Base-by-base conservation (phyloP, 2,888 invertebrate species). In the Rhorus exstirpatorius region DNA sequence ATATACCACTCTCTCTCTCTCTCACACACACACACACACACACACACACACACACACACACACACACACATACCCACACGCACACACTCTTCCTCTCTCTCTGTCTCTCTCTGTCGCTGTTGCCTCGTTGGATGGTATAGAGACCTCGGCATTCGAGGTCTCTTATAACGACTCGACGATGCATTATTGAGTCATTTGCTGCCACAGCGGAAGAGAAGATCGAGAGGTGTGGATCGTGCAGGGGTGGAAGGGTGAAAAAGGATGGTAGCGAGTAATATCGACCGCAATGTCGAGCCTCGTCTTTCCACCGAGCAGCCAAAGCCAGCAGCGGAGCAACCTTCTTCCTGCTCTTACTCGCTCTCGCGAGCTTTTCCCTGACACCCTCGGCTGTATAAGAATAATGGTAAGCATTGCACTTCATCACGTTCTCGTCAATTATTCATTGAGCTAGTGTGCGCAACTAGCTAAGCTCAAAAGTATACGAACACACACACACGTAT, bases 141-240 rank as follows among this genome's bases (percentile, higher is more conserved):
- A 41, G 44, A 71, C 26, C 53, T 35, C 46, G 51, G 78, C 60
- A 70, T 82, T 78, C 70, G 58, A 74, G 74, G 79, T 65, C 78
- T 70, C 70, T 75, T 75, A 82, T 79, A 82, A 74, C 74, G 49
- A 78, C 70, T 79, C 74, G 70, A 70, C 79, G 74, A 82, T 82
- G 78, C 82, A 82, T 79, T 82, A 82, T 82, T 82, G 82, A 78
- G 82, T 82, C 82, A 82, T 82, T 82, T 78, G 82, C 75, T 78
- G 75, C 58, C 74, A 76, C 75, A 79, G 65, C 75, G 70, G 51
- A 82, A 82, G 71, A 61, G 61, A 63, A 72, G 67, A 68, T 58
- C 58, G 46, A n/a, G 74, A 46, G 60, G 46, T 10, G 55, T 31
- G 35, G 26, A 19, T 26, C 24, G 17, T 12, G 31, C 26, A 55